phyloP scores from a whole-genome alignment of 2,888 invertebrate genomes.

The Dicycla oo region DNA sequence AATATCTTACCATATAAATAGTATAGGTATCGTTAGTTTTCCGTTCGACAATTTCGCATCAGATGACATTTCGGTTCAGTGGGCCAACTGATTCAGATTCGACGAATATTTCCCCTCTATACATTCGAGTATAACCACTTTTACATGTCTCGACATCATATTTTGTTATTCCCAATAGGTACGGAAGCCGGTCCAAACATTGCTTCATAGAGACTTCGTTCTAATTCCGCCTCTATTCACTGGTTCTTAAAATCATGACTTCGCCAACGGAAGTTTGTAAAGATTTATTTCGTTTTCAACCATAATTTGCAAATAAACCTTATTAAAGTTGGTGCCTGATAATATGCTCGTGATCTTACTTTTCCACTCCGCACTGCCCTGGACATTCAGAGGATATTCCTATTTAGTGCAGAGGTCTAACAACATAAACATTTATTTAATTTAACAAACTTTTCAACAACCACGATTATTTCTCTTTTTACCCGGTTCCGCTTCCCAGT shows the following conservation, averaged over 20 bases:
- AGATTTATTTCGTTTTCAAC: too few relatives aligned
- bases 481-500: background rate
- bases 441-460: conserved; percentile 17
- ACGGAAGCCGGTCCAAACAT: conserved; percentile 8
- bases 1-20: too few relatives aligned
- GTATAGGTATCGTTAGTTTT: conserved; percentile 13
- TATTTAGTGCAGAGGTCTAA: background rate
- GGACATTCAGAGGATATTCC: background rate
- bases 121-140: conserved; percentile 18
- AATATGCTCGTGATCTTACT: background rate
- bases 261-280: background rate
- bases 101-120: conserved; percentile 19
- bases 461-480: background rate
- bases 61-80: conserved; percentile 41
- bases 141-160: conserved; percentile 35
- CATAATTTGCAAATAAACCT: too few relatives aligned
- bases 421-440: conserved; percentile 9
- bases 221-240: background rate
- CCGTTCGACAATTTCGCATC: conserved; percentile 34
- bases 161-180: conserved; percentile 22
- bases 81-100: conserved; percentile 43
- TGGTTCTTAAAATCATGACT: too few relatives aligned
- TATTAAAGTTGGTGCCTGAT: too few relatives aligned
- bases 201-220: background rate
- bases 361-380: background rate